Evolutionary conservation across 1,140 invertebrate genomes (phyloP).

Genomic region (Papilio helenus): DNA sequence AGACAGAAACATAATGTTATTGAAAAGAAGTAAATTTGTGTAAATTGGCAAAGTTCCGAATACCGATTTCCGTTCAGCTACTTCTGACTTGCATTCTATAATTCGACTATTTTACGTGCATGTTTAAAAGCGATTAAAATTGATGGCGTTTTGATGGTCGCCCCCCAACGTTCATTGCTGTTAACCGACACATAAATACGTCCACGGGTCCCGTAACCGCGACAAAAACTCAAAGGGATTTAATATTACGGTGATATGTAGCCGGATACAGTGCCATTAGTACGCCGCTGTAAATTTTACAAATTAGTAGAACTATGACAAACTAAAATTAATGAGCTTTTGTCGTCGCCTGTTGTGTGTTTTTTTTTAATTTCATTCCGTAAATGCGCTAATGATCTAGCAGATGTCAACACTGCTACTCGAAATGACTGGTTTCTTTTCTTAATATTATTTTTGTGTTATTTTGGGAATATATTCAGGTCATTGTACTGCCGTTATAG

Average conservation of each 20-base stretch:
- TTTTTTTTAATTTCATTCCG: slow-evolving; percentile 59
- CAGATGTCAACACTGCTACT: slow-evolving; percentile 63
- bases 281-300: slow-evolving; percentile 71
- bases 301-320: slow-evolving; percentile 77
- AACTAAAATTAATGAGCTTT: slow-evolving; percentile 77
- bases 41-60: background rate
- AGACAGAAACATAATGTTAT: too few species aligned
- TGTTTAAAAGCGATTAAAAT: slow-evolving; percentile 52
- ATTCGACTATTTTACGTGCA: slow-evolving; percentile 39
- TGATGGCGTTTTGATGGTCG: slow-evolving; percentile 66
- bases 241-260: slow-evolving; percentile 70
- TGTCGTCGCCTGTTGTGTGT: slow-evolving; percentile 48
- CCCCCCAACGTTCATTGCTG: slow-evolving; percentile 60
- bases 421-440: slow-evolving; percentile 53
- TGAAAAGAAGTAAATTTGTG: background rate
- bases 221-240: slow-evolving; percentile 60
- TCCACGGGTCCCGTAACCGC: slow-evolving; percentile 51
- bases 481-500: slow-evolving; percentile 45
- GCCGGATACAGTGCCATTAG: slow-evolving; percentile 74
- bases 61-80: background rate
- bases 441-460: slow-evolving; percentile 55
- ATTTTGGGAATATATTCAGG: slow-evolving; percentile 42
- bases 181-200: slow-evolving; percentile 76
- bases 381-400: slow-evolving; percentile 65
- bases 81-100: slow-evolving; percentile 13